Percentiles rank a stretch among this genome's conserved stretches.
These are phyloP conservation scores for Eubucco bourcierii DNA, from an alignment of 2,113 vertebrate genomes.

Conservation along the genomic window DNA sequence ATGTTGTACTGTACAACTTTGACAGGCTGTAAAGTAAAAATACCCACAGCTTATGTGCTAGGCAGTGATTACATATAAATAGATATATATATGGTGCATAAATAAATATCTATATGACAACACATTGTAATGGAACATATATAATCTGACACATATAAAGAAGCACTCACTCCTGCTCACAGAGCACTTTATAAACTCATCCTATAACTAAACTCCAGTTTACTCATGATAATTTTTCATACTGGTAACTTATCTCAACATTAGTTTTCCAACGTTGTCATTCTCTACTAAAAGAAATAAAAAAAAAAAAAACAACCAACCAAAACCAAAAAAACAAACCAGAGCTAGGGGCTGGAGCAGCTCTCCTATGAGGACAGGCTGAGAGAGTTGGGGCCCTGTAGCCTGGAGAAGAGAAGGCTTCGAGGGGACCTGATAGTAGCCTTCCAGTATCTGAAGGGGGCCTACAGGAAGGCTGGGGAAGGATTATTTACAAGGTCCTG, in stretches of 20 bases:
- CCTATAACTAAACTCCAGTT: background rate
- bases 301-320: too few species aligned
- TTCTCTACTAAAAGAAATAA: background rate
- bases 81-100: rapidly evolving
- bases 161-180: background rate
- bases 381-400: too few species aligned
- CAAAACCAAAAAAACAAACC: too few species aligned
- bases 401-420: too few species aligned
- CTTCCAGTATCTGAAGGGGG: too few species aligned
- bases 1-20: conserved; percentile 96
- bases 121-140: background rate
- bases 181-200: background rate
- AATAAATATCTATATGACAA: background rate
- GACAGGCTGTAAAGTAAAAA: conserved; percentile 79
- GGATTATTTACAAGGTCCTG: too few species aligned
- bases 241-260: background rate
- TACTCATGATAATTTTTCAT: background rate
- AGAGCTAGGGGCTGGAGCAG: background rate
- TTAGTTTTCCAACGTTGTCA: background rate
- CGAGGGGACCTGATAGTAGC: too few species aligned
- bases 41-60: background rate
- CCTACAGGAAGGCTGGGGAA: too few species aligned
- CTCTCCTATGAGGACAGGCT: too few species aligned
- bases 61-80: background rate
- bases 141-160: background rate